A percentile compares a stretch with the other conserved stretches of the same genome.
Conservation (phyloP, 2,113 vertebrate genomes). For the Beaufortia kweichowensis region DNA sequence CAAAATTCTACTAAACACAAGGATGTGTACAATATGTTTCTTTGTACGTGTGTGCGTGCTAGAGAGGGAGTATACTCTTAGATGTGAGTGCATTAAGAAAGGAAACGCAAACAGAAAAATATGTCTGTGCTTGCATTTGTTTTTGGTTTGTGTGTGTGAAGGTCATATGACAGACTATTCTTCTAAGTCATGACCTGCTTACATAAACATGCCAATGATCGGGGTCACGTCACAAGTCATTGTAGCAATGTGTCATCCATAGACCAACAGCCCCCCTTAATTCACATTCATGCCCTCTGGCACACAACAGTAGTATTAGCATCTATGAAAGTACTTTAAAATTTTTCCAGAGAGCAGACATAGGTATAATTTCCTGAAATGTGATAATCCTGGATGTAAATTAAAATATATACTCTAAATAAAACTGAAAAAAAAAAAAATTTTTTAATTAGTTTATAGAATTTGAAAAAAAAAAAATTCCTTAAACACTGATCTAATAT, state of each 20-base stretch:
- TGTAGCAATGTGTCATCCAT: constrained; percentile 31
- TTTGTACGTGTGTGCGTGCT: constrained; percentile 16
- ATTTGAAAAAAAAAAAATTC: no score
- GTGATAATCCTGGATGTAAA: background rate
- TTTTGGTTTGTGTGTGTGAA: constrained; percentile 11
- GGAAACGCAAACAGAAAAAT: background rate
- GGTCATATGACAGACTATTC: constrained; percentile 50
- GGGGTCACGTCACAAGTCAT: constrained; percentile 44
- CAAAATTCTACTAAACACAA: constrained; percentile 57
- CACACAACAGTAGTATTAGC: constrained; percentile 36
- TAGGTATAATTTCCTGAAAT: background rate
- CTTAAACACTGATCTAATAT: no score
- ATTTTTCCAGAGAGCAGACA: background rate
- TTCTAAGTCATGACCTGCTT: constrained; percentile 48
- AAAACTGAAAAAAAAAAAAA: no score
- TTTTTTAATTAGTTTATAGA: no score
- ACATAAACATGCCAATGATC: constrained; percentile 47
- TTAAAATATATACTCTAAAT: background rate
- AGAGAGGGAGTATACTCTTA: background rate
- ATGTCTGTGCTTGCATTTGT: background rate
- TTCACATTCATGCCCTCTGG: constrained; percentile 32
- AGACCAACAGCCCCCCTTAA: constrained; percentile 35
- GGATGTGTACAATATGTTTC: constrained; percentile 26
- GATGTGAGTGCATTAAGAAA: background rate
- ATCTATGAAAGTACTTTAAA: background rate